Evolutionary conservation across 2,113 vertebrate species (phyloP).

Genomic region (Nannobrachium achirus): DNA sequence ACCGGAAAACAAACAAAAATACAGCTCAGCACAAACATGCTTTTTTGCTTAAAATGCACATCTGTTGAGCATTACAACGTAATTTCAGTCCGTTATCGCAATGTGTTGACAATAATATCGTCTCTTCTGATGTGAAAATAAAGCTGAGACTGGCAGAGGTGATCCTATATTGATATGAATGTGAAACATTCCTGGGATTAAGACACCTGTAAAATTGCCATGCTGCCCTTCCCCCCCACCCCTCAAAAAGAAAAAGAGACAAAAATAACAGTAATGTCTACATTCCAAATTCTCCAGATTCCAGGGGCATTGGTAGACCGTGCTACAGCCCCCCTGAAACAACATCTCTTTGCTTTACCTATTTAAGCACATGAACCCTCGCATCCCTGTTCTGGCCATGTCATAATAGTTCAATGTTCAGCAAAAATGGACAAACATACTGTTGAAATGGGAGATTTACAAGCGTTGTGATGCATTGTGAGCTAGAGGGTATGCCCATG

Average conservation of each 20-base stretch:
- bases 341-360: neutral
- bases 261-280: slow-evolving; percentile 17
- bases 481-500: no score
- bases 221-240: neutral
- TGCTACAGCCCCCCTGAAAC: slow-evolving; percentile 3
- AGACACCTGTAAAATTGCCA: neutral
- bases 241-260: neutral
- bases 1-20: no score
- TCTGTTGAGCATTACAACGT: no score
- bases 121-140: no score
- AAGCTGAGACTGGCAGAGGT: no score
- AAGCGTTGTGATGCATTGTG: no score
- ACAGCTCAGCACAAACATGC: no score
- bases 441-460: no score
- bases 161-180: neutral
- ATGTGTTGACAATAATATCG: no score
- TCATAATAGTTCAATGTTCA: no score
- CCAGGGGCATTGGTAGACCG: slow-evolving; percentile 2
- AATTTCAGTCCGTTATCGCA: neutral
- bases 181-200: neutral
- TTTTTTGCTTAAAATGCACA: no score
- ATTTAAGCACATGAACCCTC: slow-evolving; percentile 3
- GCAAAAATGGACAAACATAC: slow-evolving; percentile 13
- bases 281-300: slow-evolving; percentile 43
- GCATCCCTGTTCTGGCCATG: no score